Base-by-base conservation (phyloP, 2,888 invertebrate genomes). In the Lasius platythorax region DNA sequence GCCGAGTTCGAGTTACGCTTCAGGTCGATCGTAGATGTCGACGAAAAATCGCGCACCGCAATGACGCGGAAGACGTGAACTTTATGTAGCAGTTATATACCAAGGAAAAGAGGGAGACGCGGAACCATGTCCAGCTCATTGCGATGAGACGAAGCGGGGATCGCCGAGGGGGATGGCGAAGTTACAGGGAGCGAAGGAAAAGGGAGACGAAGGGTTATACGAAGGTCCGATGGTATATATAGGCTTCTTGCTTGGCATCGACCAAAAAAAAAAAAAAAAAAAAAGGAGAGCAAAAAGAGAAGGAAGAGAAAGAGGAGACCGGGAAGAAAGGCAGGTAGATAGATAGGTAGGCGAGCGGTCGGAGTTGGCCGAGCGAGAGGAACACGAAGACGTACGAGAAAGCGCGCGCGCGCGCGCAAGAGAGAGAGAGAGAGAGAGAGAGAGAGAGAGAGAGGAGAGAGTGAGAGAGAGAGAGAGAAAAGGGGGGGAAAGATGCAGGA, bases 11-110 rank as follows among this genome's bases (percentile, higher is more conserved):
- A 92, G 92, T 92, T 90, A 91, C 86, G 23, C 89, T 90, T 82
- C 87, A 74, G 74, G 61, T 73, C 72, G 76, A 75, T 76, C 72
- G 74, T 81, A 50, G 85, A 86, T 83, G 88, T 58, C 84, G 79
- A 88, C 89, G 88, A 86, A 81, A 91, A 92, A 93, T 93, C 92
- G 92, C 91, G 89, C 37, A 5, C 91, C 84, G 90, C 92, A 92
- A 93, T 93, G 93, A 93, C 91, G 92, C 91, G 91, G 88, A 90
- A 90, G 92, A 92, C 91, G 92, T 89, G 92, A 91, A 91, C 90
- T 91, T 92, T 90, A 88, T 91, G 91, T 92, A 88, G 88, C 89
- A 86, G 86, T 87, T 89, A 84, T 89, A 84, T 83, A 75, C 61
- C 40, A 56, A 28, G 66, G 33, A 37, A 23, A 61, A 72, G 75